phyloP scores from a whole-genome alignment of 2,888 invertebrate species.

The Lissocephala sabroskyi region DNA sequence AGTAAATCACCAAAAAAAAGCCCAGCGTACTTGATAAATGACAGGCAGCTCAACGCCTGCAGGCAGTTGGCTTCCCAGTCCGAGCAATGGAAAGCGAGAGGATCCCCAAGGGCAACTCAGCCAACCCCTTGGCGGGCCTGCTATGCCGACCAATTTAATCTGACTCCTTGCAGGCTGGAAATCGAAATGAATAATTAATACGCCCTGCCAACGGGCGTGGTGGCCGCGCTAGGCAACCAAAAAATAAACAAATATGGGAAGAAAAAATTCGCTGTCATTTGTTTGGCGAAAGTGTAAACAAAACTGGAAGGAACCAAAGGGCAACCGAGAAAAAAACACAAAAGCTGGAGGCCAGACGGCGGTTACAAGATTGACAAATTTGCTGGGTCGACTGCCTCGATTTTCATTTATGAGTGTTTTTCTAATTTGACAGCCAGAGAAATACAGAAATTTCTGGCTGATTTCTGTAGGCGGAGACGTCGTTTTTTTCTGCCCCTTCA shows the following conservation, averaged over 20 bases:
- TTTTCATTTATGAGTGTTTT: conserved; percentile 65
- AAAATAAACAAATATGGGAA: conserved; percentile 19
- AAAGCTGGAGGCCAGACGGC: no score
- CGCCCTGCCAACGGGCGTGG: conserved; percentile 42
- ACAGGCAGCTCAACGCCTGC: conserved; percentile 36
- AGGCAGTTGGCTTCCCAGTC: conserved; percentile 14
- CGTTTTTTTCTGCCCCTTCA: no score
- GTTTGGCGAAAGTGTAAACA: conserved; percentile 5
- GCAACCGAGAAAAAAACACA: conserved; percentile 17
- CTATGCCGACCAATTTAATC: conserved; percentile 5
- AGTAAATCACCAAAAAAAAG: conserved; percentile 60
- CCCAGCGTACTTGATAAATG: conserved; percentile 58
- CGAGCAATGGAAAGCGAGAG: no score
- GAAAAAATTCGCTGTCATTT: conserved; percentile 5
- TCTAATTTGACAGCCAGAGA: conserved; percentile 60
- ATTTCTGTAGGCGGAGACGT: no score
- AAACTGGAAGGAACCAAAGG: conserved; percentile 5
- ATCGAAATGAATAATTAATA: conserved; percentile 64
- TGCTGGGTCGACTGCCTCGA: conserved; percentile 32
- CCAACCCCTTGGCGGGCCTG: conserved; percentile 3
- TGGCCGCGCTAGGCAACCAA: conserved; percentile 8
- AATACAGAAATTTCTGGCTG: no score
- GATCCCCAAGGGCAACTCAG: no score
- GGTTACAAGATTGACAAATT: conserved; percentile 65
- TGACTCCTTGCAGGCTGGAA: conserved; percentile 40